Conservation (phyloP, 2,888 invertebrate species). For the Drosophila kanekoi region DNA sequence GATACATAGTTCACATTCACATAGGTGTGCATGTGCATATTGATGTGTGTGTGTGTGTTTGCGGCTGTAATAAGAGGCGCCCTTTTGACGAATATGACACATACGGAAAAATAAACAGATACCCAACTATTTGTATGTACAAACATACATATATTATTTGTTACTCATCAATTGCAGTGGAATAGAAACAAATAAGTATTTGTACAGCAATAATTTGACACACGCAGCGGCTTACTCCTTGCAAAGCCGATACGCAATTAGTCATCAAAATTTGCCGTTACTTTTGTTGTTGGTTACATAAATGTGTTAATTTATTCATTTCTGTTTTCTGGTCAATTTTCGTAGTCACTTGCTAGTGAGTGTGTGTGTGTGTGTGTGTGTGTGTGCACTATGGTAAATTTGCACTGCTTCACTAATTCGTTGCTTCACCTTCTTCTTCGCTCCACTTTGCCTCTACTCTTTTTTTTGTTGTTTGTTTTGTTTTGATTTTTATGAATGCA, state of each 20-base stretch:
- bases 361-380: slow-evolving; percentile 9
- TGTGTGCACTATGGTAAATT: slow-evolving; percentile 43
- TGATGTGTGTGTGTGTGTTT: slow-evolving; percentile 5
- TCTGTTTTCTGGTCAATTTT: slow-evolving; percentile 53
- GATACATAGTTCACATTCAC: slow-evolving; percentile 1
- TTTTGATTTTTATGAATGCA: slow-evolving; percentile 28
- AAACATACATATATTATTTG: slow-evolving; percentile 8
- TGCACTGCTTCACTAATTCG: slow-evolving; percentile 62
- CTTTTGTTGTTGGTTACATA: slow-evolving; percentile 61
- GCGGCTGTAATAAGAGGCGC: slow-evolving; percentile 31
- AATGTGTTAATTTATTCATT: slow-evolving; percentile 73
- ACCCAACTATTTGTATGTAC: slow-evolving; percentile 5
- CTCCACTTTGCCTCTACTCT: slow-evolving; percentile 25
- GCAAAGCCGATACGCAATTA: slow-evolving; percentile 42
- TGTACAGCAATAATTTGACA: slow-evolving; percentile 11
- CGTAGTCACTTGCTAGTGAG: slow-evolving; percentile 35
- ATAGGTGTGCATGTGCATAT: neutral
- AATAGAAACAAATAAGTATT: slow-evolving; percentile 7
- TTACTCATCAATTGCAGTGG: slow-evolving; percentile 25
- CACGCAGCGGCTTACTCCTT: slow-evolving; percentile 20
- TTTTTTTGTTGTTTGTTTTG: slow-evolving; percentile 25
- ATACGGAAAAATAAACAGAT: slow-evolving; percentile 9
- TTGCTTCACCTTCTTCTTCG: slow-evolving; percentile 45
- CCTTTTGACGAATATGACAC: slow-evolving; percentile 37
- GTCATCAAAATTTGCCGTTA: slow-evolving; percentile 41